These are phyloP conservation scores for Vollenhovia emeryi DNA, from an alignment of 1,140 invertebrate species.

Conservation along the genomic window DNA sequence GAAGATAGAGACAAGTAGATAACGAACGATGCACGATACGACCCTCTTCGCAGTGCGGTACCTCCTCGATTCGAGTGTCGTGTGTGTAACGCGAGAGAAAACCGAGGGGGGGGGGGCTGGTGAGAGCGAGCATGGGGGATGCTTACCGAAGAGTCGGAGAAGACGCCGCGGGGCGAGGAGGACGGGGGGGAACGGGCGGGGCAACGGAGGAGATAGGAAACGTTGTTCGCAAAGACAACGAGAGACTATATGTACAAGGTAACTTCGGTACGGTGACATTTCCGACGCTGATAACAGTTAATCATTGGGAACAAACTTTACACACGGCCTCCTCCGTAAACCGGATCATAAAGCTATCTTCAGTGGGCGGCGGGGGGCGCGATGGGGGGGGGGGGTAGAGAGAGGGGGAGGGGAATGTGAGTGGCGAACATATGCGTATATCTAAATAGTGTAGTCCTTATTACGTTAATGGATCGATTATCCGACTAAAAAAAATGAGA, in stretches of 20 bases:
- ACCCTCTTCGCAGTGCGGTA: slow-evolving; percentile 36
- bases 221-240: slow-evolving; percentile 45
- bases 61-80: slow-evolving; percentile 15
- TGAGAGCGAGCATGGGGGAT: too few species aligned
- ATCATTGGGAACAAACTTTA: slow-evolving; percentile 64
- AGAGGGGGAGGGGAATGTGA: not conserved
- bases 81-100: slow-evolving; percentile 45
- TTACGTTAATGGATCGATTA: slow-evolving; percentile 58
- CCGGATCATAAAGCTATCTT: slow-evolving; percentile 60
- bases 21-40: slow-evolving; percentile 64
- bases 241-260: slow-evolving; percentile 69
- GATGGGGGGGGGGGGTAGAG: too few species aligned
- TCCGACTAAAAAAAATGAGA: slow-evolving; percentile 55
- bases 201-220: slow-evolving; percentile 17
- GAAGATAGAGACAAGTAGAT: slow-evolving; percentile 66
- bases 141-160: slow-evolving; percentile 31
- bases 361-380: not conserved
- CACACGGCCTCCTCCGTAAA: slow-evolving; percentile 53
- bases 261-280: slow-evolving; percentile 52
- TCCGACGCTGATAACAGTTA: slow-evolving; percentile 58
- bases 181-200: not conserved
- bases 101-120: slow-evolving; percentile 25
- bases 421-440: not conserved
- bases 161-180: not conserved
- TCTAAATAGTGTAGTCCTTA: slow-evolving; percentile 46